Evolutionary conservation across 1,140 invertebrate species (phyloP).

Genomic region (Danaus melanippus): DNA sequence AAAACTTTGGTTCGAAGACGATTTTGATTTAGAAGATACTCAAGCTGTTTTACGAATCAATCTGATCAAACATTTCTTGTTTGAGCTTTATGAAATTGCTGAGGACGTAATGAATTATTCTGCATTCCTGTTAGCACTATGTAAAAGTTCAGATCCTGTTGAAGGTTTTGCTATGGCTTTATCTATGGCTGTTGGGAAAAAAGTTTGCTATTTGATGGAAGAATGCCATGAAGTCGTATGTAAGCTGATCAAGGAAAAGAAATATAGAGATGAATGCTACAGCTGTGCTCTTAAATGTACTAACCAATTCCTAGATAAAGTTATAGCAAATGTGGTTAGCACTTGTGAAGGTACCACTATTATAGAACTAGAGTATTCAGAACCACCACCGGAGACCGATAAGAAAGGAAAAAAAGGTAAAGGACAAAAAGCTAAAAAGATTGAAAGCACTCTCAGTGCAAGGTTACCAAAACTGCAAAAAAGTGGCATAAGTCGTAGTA

Average conservation of each 20-base stretch:
- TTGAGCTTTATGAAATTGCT: constrained; percentile 67
- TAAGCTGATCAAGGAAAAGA: constrained; percentile 53
- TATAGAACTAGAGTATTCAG: constrained; percentile 41
- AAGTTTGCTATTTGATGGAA: constrained; percentile 58
- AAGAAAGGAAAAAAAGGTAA: constrained; percentile 49
- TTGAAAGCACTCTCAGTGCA: constrained; percentile 36
- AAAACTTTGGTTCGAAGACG: constrained; percentile 73
- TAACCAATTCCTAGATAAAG: constrained; percentile 38
- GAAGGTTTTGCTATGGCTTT: constrained; percentile 73
- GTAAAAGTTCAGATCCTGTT: constrained; percentile 69
- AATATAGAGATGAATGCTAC: constrained; percentile 48
- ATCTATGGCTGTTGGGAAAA: constrained; percentile 69
- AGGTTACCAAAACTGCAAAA: constrained; percentile 35
- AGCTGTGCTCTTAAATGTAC: constrained; percentile 48
- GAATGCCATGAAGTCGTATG: constrained; percentile 63
- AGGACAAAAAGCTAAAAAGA: constrained; percentile 34
- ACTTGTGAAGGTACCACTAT: constrained; percentile 49
- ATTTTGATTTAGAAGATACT: constrained; percentile 38
- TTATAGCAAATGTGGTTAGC: constrained; percentile 47
- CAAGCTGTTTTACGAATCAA: constrained; percentile 40
- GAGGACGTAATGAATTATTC: constrained; percentile 73
- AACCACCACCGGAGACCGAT: constrained; percentile 29
- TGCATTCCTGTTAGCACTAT: constrained; percentile 73
- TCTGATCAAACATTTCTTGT: constrained; percentile 71
- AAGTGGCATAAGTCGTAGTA: constrained; percentile 28